Evolutionary conservation across 2,888 invertebrate species (phyloP), one percentile per base, ranked within the genome.

Genomic region (Diarsia mendica): DNA sequence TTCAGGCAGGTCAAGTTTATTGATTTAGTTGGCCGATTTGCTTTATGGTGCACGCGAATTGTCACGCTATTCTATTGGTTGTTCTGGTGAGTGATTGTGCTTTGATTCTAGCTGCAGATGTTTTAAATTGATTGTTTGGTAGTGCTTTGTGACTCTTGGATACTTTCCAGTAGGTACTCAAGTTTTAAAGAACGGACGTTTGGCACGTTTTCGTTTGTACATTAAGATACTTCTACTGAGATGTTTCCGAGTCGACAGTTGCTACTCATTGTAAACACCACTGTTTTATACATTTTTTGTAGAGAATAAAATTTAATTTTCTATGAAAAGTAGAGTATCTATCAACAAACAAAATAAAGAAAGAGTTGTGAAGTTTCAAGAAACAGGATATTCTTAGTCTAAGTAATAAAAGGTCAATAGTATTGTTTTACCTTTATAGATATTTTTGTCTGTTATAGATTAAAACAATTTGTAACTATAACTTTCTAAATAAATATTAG

Each of bases 1-100:
- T 89, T 88, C 83, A 86, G 90, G 90, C 87, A 90, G 90, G 90
- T 91, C 90, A 90, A 89, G 91, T 88, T 86, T 88, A 85, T 89
- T 85, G 84, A 85, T 79, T 84, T 79, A 77, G 79, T 77, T 77
- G 46, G 39, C 65, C 55, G 58, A 72, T 73, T 82, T 79, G 63
- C 20, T 79, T 76, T 65, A 80, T 68, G 72, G 68, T 74, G 60
- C 67, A 68, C 60, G 72, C 69, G 53, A 61, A 75, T 61, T 67
- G 67, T 76, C 67, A 28, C 67, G 39, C 69, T 23, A 70, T 74
- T 51, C 55, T 65, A 53, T 71, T 61, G 49, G 53, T 49, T 63
- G 55, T 20, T 74, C 48, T 33, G 53, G 46, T 77, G 46, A 51
- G 49, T 46, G 23, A 44, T 53, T 8, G 44, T 66, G 49, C 20